Evolutionary conservation across 1,140 invertebrate genomes (phyloP).

Genomic region (Magallana ariakensis): DNA sequence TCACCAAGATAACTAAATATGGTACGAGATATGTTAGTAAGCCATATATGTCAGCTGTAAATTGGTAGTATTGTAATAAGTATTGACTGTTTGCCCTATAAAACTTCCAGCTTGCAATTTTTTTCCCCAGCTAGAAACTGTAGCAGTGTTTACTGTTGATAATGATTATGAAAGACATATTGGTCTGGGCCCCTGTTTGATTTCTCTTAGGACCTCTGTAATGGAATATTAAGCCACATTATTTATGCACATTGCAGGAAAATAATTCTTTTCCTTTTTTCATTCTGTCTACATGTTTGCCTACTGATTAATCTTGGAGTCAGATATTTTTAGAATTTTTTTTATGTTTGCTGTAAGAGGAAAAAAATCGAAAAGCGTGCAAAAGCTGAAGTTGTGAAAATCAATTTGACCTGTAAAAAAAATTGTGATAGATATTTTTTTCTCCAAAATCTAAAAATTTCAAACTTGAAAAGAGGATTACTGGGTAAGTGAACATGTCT

Average conservation of each 20-base stretch:
- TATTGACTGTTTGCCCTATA: no score
- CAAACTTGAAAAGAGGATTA: no score
- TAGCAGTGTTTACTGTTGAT: background rate
- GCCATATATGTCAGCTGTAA: no score
- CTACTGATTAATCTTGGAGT: background rate
- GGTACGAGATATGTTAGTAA: no score
- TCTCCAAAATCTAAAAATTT: background rate
- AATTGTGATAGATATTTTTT: no score
- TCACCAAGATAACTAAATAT: no score
- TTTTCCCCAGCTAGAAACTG: no score
- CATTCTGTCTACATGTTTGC: background rate
- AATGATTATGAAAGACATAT: constrained; percentile 5
- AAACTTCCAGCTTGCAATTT: no score
- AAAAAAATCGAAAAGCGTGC: background rate
- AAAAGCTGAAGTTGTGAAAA: background rate
- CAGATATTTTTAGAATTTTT: background rate
- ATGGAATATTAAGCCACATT: background rate
- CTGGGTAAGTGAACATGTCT: no score
- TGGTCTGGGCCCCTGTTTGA: background rate
- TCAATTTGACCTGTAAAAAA: background rate
- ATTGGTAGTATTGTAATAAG: no score
- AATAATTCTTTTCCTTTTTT: background rate
- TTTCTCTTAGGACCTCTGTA: background rate
- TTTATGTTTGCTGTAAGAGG: background rate
- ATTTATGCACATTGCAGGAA: background rate